phyloP scores from a whole-genome alignment of 92 coral and sea anemone genomes.

The Epizoanthus stellaris region DNA sequence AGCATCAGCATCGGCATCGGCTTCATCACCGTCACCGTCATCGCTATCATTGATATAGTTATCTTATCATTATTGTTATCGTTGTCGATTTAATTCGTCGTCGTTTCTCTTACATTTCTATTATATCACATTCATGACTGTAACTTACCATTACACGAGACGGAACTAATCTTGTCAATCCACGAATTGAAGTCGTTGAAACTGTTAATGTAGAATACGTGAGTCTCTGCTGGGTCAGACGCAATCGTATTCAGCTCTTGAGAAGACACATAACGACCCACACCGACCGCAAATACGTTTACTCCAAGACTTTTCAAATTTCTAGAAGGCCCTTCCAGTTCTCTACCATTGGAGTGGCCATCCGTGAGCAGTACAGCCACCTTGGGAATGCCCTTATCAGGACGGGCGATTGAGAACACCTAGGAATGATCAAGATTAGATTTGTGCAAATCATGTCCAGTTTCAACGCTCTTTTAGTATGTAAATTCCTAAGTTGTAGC shows the following conservation, averaged over 20 bases:
- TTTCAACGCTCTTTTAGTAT: not conserved
- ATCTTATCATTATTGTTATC: not conserved
- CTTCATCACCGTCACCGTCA: not conserved
- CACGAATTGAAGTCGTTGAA: conserved; percentile 80
- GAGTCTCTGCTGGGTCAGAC: conserved; percentile 84
- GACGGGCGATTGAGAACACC: conserved; percentile 54
- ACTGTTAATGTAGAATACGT: conserved; percentile 74
- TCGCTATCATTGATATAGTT: not conserved
- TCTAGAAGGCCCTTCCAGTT: conserved; percentile 52
- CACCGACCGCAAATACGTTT: conserved; percentile 87
- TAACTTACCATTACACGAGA: conserved; percentile 90
- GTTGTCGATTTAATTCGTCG: not conserved
- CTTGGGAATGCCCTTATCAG: conserved; percentile 84
- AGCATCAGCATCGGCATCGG: not conserved
- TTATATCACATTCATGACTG: not conserved
- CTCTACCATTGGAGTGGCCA: conserved; percentile 75
- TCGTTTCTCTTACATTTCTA: not conserved
- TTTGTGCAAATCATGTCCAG: too few species aligned
- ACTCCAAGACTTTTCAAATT: conserved; percentile 75
- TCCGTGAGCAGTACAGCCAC: conserved; percentile 85
- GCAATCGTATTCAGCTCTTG: conserved; percentile 58
- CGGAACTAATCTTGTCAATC: conserved; percentile 95
- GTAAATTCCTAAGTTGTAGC: too few species aligned
- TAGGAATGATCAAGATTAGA: not conserved
- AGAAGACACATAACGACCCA: conserved; percentile 59